A percentile compares a stretch with the other conserved stretches of the same genome.
Conservation (phyloP, 2,797 vertebrate genomes). For the Sebastes vulpes region DNA sequence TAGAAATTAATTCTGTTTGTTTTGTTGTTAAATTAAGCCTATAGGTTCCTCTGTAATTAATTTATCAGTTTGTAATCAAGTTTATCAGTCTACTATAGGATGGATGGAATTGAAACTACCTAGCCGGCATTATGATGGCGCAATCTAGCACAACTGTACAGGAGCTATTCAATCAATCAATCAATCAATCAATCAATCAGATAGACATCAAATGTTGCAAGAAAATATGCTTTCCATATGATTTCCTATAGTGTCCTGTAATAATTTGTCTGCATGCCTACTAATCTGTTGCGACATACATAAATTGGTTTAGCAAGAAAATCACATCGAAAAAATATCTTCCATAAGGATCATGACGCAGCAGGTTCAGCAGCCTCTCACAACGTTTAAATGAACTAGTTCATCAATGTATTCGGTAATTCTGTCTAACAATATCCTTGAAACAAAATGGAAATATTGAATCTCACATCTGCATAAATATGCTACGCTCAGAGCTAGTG, state of each 20-base stretch:
- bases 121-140: too few relatives aligned
- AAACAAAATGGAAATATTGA: not conserved
- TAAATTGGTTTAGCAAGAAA: not conserved
- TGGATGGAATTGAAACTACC: not conserved
- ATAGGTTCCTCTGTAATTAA: not conserved
- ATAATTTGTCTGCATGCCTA: not conserved
- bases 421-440: not conserved
- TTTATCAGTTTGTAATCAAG: too few relatives aligned
- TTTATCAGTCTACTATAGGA: not conserved
- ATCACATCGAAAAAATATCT: not conserved
- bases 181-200: too few relatives aligned
- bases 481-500: too few relatives aligned
- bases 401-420: too few relatives aligned
- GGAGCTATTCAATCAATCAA: not conserved
- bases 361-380: not conserved
- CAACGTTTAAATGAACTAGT: not conserved
- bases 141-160: not conserved
- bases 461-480: too few relatives aligned
- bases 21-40: not conserved
- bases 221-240: not conserved
- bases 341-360: not conserved
- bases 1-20: too few relatives aligned
- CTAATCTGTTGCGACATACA: not conserved
- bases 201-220: too few relatives aligned
- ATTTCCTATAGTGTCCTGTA: not conserved